These are phyloP conservation scores for Hydropsyche tenuis DNA, from an alignment of 1,140 invertebrate species.

Conservation along the genomic window DNA sequence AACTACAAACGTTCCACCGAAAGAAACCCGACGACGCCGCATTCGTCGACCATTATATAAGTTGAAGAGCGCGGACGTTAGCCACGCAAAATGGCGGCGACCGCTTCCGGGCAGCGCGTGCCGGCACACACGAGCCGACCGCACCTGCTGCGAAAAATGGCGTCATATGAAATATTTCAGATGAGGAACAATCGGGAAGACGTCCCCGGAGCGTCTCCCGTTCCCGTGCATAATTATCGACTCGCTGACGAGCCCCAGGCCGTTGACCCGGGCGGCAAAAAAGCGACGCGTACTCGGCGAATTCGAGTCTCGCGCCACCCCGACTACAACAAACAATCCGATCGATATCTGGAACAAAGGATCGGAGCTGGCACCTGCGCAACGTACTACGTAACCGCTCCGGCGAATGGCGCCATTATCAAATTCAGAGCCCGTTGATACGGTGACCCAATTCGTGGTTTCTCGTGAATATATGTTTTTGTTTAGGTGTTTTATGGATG, in stretches of 20 bases:
- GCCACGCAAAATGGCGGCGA: not conserved
- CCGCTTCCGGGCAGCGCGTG: not conserved
- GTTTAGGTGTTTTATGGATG: not conserved
- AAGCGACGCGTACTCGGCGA: not conserved
- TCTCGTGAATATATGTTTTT: not conserved
- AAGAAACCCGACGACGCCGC: too few relatives aligned
- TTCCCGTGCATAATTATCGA: too few relatives aligned
- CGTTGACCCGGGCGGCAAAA: not conserved
- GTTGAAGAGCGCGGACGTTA: not conserved
- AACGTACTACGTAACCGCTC: too few relatives aligned
- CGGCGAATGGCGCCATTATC: slow-evolving; percentile 21
- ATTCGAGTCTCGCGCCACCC: slow-evolving; percentile 9
- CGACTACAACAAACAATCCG: slow-evolving; percentile 1
- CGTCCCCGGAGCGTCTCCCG: not conserved
- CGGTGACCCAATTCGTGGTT: not conserved
- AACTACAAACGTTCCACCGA: too few relatives aligned
- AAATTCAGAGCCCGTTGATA: not conserved
- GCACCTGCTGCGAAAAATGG: too few relatives aligned
- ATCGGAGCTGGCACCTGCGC: not conserved
- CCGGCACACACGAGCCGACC: too few relatives aligned
- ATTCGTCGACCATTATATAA: too few relatives aligned
- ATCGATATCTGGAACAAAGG: slow-evolving; percentile 19
- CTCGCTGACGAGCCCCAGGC: not conserved
- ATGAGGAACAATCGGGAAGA: not conserved
- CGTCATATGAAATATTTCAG: too few relatives aligned